Percentiles rank a stretch among this genome's conserved stretches.
Conservation (phyloP, 2,797 vertebrate species). For the Peromyscus nudipes region DNA sequence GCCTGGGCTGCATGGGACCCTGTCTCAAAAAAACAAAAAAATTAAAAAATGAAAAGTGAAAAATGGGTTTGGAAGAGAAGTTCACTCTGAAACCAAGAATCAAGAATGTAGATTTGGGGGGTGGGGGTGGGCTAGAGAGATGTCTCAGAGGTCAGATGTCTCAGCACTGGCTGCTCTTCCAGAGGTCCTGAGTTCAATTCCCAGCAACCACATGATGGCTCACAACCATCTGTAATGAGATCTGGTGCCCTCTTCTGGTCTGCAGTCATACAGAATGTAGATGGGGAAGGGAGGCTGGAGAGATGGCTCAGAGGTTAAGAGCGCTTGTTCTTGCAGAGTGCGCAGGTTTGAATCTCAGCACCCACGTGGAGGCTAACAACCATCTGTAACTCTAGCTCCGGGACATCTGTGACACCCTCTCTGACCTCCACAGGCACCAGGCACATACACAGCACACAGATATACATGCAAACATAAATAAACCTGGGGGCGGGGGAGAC, state of each 20-base stretch:
- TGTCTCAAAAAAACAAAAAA: no score
- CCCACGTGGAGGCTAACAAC: neutral
- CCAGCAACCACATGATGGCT: no score
- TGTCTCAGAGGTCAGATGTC: neutral
- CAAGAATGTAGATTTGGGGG: neutral
- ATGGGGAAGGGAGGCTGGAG: neutral
- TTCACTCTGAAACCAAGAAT: constrained; percentile 62
- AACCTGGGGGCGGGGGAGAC: neutral
- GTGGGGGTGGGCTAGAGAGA: neutral
- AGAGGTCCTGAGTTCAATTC: neutral
- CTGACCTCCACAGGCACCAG: neutral
- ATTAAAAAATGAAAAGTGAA: no score
- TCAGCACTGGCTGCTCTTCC: neutral
- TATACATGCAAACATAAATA: no score
- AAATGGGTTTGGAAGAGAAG: constrained; percentile 13
- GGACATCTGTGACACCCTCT: neutral
- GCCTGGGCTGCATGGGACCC: neutral
- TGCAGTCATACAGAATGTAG: neutral
- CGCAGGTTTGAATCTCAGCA: neutral
- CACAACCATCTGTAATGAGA: no score
- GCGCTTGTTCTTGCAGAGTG: neutral
- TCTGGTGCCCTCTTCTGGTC: no score
- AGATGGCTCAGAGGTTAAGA: neutral
- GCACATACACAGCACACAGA: neutral
- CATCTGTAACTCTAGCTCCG: neutral